A percentile compares a stretch with the other conserved stretches of the same genome.
Conservation (phyloP, 92 coral and sea anemone genomes). For the Parazoanthus swiftii region DNA sequence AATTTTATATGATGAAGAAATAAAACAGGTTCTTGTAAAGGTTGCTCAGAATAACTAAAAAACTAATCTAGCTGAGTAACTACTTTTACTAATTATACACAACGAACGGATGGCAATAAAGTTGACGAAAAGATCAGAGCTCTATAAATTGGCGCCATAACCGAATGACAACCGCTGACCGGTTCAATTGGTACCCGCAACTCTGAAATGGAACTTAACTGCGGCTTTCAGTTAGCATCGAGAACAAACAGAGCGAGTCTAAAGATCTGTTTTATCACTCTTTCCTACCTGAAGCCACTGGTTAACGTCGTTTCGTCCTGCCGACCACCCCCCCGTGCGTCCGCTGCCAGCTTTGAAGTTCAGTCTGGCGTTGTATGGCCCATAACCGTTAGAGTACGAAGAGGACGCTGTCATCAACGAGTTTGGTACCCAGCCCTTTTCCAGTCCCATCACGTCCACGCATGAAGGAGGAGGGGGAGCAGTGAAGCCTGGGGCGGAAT, state of each 20-base stretch:
- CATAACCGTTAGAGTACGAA: not conserved
- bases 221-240: not conserved
- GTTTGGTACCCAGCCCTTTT: constrained; percentile 35
- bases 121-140: too few relatives aligned
- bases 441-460: constrained; percentile 28
- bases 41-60: too few relatives aligned
- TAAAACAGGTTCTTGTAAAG: too few relatives aligned
- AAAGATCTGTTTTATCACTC: not conserved
- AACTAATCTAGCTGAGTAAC: too few relatives aligned
- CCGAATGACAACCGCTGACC: too few relatives aligned
- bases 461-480: constrained; percentile 39
- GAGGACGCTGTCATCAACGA: not conserved
- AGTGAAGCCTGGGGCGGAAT: constrained; percentile 3
- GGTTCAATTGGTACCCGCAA: too few relatives aligned
- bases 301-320: constrained; percentile 63
- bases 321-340: constrained; percentile 62
- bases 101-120: too few relatives aligned
- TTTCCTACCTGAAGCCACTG: constrained; percentile 62
- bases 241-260: too few relatives aligned
- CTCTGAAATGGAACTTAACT: too few relatives aligned
- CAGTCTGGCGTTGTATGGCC: constrained; percentile 21
- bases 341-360: constrained; percentile 17
- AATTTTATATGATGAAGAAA: too few relatives aligned
- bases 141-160: too few relatives aligned
- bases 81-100: too few relatives aligned